A percentile compares a stretch with the other conserved stretches of the same genome.
phyloP scores from a whole-genome alignment of 2,797 vertebrate species.

The Sebastes itinus region DNA sequence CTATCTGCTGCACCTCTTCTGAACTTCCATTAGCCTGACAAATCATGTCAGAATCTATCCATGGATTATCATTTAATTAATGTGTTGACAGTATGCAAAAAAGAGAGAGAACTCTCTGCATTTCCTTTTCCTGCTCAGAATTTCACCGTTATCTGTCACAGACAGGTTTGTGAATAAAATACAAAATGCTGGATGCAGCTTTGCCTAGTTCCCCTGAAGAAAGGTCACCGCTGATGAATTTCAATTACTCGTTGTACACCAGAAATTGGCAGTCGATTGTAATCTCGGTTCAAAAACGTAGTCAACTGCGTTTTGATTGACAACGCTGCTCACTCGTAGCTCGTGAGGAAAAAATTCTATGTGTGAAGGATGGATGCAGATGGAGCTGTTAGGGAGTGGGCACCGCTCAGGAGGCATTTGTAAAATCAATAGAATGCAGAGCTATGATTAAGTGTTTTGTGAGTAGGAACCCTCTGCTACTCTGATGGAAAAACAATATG shows the following conservation, averaged over 20 bases:
- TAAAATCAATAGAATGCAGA: slow-evolving; percentile 17
- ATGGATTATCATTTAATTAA: slow-evolving; percentile 41
- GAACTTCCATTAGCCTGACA: slow-evolving; percentile 16
- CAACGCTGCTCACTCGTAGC: background rate
- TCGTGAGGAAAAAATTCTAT: background rate
- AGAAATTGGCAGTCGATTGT: slow-evolving; percentile 27
- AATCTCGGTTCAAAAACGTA: slow-evolving; percentile 43
- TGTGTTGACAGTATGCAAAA: slow-evolving; percentile 1
- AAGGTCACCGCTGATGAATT: slow-evolving; percentile 56
- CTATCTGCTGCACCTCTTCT: slow-evolving; percentile 2
- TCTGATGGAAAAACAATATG: background rate
- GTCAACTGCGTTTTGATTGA: slow-evolving; percentile 48
- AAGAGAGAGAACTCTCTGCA: background rate
- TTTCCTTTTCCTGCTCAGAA: background rate
- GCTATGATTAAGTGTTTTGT: background rate
- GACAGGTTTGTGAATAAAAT: slow-evolving; percentile 45
- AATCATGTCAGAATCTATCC: background rate
- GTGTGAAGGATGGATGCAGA: slow-evolving; percentile 14
- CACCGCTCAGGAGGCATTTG: background rate
- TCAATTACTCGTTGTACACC: slow-evolving; percentile 21
- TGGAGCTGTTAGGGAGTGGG: background rate
- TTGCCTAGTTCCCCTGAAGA: background rate
- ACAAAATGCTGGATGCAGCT: slow-evolving; percentile 1
- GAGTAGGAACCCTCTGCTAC: background rate
- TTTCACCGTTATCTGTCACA: slow-evolving; percentile 45